Percentiles rank a stretch among this genome's conserved stretches.
Conservation (phyloP, 2,888 invertebrate genomes). For the Oligia latruncula region DNA sequence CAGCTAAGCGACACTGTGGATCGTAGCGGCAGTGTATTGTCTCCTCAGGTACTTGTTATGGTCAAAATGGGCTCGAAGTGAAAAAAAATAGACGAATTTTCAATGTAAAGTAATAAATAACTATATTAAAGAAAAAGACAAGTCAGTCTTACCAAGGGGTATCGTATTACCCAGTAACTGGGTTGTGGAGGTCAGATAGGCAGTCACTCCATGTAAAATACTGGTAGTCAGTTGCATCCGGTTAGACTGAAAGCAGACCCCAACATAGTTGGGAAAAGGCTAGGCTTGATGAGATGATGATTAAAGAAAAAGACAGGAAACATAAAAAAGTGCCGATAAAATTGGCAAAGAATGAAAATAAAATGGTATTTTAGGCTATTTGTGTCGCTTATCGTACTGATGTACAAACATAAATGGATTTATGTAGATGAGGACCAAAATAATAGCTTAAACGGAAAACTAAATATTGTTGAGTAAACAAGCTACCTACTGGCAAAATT, state of each 20-base stretch:
- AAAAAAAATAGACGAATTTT: not conserved
- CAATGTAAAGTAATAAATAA: not conserved
- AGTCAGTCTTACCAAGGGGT: no score
- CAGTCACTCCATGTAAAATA: no score
- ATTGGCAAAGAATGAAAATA: not conserved
- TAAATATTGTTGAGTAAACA: not conserved
- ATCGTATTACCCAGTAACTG: no score
- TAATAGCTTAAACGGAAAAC: not conserved
- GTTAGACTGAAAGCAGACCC: no score
- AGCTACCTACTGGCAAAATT: not conserved
- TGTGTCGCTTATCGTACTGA: not conserved
- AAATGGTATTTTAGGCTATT: not conserved
- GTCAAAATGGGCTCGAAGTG: not conserved
- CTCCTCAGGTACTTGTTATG: not conserved
- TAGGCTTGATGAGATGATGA: no score
- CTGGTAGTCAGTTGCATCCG: no score
- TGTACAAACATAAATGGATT: not conserved
- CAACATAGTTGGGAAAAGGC: no score
- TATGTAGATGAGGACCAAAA: not conserved
- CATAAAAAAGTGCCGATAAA: not conserved
- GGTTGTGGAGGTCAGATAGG: no score
- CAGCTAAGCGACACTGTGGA: constrained; percentile 56
- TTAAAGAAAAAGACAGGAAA: not conserved
- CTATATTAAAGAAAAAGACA: not conserved
- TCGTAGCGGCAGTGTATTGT: not conserved